phyloP scores from a whole-genome alignment of 2,888 invertebrate species.

The Drosophila phalerata region DNA sequence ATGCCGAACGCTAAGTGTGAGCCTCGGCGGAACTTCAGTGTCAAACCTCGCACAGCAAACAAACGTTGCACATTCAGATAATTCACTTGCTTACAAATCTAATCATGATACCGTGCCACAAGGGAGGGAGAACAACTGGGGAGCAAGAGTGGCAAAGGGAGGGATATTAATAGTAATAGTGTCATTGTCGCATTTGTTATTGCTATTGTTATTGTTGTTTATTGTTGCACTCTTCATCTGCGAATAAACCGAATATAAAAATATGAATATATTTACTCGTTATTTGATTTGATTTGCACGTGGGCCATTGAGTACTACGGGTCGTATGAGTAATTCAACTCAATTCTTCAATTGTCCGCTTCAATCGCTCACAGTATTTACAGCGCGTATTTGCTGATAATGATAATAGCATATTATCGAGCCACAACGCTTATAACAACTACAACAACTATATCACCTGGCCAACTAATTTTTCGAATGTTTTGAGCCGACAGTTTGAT shows the following conservation, averaged over 20 bases:
- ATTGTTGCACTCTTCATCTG: slow-evolving; percentile 12
- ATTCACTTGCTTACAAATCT: slow-evolving; percentile 75
- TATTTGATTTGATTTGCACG: slow-evolving; percentile 37
- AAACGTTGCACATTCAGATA: slow-evolving; percentile 40
- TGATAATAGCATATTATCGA: slow-evolving; percentile 63
- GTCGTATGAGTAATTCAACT: slow-evolving; percentile 41
- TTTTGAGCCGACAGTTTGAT: slow-evolving; percentile 61
- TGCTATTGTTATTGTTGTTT: slow-evolving; percentile 24
- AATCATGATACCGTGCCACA: slow-evolving; percentile 49
- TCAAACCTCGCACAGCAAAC: slow-evolving; percentile 43
- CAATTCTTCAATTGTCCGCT: slow-evolving; percentile 4
- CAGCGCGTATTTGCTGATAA: slow-evolving; percentile 43
- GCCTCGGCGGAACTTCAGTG: slow-evolving; percentile 9
- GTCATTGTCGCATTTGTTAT: slow-evolving; percentile 72
- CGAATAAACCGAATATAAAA: slow-evolving; percentile 4
- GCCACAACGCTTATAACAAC: slow-evolving; percentile 20
- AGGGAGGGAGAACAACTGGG: neutral
- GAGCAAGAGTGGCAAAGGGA: neutral
- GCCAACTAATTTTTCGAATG: slow-evolving; percentile 37
- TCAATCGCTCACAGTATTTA: slow-evolving; percentile 22
- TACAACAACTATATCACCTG: slow-evolving; percentile 14
- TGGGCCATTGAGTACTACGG: slow-evolving; percentile 24
- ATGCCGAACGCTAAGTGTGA: neutral
- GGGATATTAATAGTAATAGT: slow-evolving; percentile 64
- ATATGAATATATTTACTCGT: slow-evolving; percentile 6